Evolutionary conservation across 2,797 vertebrate species (phyloP).

Genomic region (Vireo griseus): DNA sequence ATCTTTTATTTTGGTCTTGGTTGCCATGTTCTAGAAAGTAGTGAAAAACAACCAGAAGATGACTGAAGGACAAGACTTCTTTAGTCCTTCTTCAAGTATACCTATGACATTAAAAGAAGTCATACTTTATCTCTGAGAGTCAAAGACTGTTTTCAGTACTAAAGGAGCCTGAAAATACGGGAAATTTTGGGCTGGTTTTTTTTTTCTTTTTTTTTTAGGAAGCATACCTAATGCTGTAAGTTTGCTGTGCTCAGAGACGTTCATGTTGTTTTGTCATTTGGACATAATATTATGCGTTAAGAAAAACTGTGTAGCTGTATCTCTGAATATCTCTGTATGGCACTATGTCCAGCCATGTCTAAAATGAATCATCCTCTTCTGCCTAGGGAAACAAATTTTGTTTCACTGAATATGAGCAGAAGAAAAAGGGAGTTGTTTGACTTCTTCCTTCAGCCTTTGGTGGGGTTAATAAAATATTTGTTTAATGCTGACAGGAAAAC

Average conservation of each 20-base stretch:
- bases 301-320: not conserved
- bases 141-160: not conserved
- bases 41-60: not conserved
- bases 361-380: not conserved
- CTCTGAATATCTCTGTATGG: not conserved
- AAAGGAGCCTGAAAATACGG: not conserved
- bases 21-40: not conserved
- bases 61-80: not conserved
- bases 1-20: not conserved
- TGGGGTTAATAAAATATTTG: not conserved
- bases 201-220: not conserved
- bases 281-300: not conserved
- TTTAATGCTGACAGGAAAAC: not conserved
- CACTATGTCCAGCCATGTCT: not conserved
- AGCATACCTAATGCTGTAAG: not conserved
- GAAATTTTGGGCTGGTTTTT: rapidly evolving
- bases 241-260: not conserved
- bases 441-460: not conserved
- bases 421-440: not conserved
- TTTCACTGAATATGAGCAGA: not conserved
- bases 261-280: not conserved
- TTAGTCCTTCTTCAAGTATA: not conserved
- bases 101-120: not conserved
- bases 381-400: not conserved
- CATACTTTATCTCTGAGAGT: not conserved